Evolutionary conservation across 2,888 invertebrate species (phyloP), one percentile per base, ranked within the genome.

Genomic region (Sisyra terminalis): DNA sequence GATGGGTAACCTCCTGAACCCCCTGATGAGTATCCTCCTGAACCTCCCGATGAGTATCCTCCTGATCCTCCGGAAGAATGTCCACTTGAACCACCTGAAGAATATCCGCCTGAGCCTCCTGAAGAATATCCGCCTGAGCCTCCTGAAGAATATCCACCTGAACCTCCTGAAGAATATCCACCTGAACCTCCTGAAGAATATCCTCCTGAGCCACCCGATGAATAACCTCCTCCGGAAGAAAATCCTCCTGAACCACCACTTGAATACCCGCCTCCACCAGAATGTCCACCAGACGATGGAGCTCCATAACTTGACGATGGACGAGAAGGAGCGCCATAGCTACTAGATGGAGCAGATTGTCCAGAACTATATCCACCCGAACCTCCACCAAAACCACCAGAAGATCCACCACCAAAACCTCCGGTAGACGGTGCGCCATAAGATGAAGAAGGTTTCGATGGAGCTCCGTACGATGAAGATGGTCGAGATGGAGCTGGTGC

Each of bases 271-370:
- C 37, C 37, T n/a, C 37, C 37, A 2, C 37, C 17, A 18, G 37
- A 37, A 2, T 18, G 17, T n/a, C 37, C 37, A 2, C 37, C 37
- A 18, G 37, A 37, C 3, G 37, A 37, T 17, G 72, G 71, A 0
- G 72, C 70, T 32, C 71, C 63, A 49, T 73, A 74, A 2, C 67
- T 66, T 13, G 63, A 68, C 1, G 69, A 64, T 2, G 73, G 71
- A 32, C 67, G 15, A 63, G 68, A 42, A 9, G 51, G 37, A 30
- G 39, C 39, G 8, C 47, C 45, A 29, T 45, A 43, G 29, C 51
- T 50, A 0, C 57, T 52, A 14, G 52, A 51, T 5, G 52, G 52
- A 24, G 7, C 7, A 24, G 24, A 24, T 24, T 3, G 24, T 24
- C 24, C 24, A 5, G 24, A 24, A 24, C 24, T 24, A 24, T 24